Evolutionary conservation across 2,888 invertebrate genomes (phyloP), one percentile per base, ranked within the genome.

Genomic region (Halictus ligatus): DNA sequence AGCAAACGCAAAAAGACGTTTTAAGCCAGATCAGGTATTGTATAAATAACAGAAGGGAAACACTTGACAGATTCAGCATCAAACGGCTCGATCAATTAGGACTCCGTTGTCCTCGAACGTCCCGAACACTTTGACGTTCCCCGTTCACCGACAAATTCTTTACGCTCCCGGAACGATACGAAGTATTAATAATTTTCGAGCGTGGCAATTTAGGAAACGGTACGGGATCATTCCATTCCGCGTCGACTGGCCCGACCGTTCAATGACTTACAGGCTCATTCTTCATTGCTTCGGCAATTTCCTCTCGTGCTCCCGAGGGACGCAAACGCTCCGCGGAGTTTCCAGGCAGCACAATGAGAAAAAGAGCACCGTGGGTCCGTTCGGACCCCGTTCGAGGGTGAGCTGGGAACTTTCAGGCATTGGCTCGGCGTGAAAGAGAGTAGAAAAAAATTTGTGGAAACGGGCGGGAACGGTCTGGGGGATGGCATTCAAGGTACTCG

Each of bases 391-490:
- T 64, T 64, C 64, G 64, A 29, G 29, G 29, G 64, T 64, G 29
- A 64, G 25, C 64, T 15, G 64, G 35, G 29, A 67, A 35, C 18
- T 35, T 67, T 35, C 67, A 29, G 35, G 18, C 18, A 35, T 67
- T 67, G 67, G 29, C 18, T 18, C 67, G 67, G 67, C 67, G 29
- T 21, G 67, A 67, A 67, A 67, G 67, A 67, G 35, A 35, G 35
- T 18, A 67, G 21, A 35, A 67, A 67, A 67, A 67, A 67, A 67
- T 67, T 67, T 67, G 29, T 46, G 25, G 72, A 46, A 72, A 46
- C 72, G 46, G 29, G 18, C 15, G 46, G 46, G 48, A 18, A 48
- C 48, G 18, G 40, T n/a, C n/a, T 13, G 72, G 72, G 72, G 48
- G 48, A 29, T 13, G 12, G 73, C 29, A 73, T 73, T 73, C 73